Percentiles rank a stretch among this genome's conserved stretches.
phyloP scores from a whole-genome alignment of 2,113 vertebrate species.

The Spheniscus mendiculus region DNA sequence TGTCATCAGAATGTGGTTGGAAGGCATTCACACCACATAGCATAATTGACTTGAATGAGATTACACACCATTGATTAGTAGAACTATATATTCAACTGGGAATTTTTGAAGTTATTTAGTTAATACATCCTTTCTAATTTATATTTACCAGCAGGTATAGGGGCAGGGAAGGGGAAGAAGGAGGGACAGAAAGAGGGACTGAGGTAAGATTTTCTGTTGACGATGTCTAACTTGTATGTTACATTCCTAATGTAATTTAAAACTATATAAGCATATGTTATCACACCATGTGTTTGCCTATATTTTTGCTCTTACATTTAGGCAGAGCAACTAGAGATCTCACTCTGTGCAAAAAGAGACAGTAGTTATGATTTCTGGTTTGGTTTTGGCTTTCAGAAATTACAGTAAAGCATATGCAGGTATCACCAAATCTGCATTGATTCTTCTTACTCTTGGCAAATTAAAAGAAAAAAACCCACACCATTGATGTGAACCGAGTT shows the following conservation, averaged over 20 bases:
- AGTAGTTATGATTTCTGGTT: not conserved
- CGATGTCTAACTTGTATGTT: not conserved
- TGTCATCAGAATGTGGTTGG: constrained; percentile 18
- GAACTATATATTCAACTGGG: not conserved
- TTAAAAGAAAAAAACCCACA: not conserved
- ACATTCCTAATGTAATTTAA: not conserved
- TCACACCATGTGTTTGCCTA: not conserved
- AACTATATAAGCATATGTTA: not conserved
- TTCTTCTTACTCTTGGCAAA: constrained; percentile 8
- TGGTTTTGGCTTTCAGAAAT: constrained; percentile 13
- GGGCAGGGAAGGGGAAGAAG: not conserved
- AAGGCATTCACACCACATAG: constrained; percentile 25
- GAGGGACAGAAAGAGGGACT: not conserved
- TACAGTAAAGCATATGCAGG: not conserved
- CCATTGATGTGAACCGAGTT: not conserved
- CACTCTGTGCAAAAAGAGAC: not conserved
- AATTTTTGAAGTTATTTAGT: constrained; percentile 19
- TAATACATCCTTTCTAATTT: constrained; percentile 26
- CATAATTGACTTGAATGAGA: constrained; percentile 60
- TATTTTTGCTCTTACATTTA: not conserved
- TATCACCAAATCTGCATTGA: not conserved
- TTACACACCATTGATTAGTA: constrained; percentile 61
- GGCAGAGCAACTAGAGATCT: not conserved
- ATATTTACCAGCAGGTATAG: not conserved
- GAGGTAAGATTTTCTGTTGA: not conserved